phyloP scores from a whole-genome alignment of 2,797 vertebrate species.

The Anolis apletophallus region DNA sequence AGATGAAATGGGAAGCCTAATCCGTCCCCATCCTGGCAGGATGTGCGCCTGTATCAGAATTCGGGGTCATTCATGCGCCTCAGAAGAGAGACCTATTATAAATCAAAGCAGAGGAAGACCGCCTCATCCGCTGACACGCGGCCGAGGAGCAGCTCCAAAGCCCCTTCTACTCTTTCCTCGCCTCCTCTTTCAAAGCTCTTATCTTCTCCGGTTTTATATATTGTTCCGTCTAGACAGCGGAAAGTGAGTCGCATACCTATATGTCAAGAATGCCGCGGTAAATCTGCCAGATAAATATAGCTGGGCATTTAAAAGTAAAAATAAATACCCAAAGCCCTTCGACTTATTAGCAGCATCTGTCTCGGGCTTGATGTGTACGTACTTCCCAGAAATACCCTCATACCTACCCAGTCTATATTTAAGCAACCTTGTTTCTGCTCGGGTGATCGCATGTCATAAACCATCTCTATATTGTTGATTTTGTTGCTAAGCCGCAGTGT shows the following conservation, averaged over 20 bases:
- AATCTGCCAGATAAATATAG: conserved; percentile 78
- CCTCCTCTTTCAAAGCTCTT: conserved; percentile 54
- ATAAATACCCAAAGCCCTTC: conserved; percentile 77
- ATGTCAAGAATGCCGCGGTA: conserved; percentile 68
- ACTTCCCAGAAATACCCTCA: conserved; percentile 77
- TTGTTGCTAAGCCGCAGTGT: conserved; percentile 77
- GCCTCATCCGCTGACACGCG: conserved; percentile 30
- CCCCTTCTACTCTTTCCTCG: conserved; percentile 41
- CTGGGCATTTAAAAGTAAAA: conserved; percentile 75
- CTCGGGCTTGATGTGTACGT: conserved; percentile 73
- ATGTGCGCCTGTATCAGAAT: conserved; percentile 48
- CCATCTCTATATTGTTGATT: conserved; percentile 78
- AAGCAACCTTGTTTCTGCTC: conserved; percentile 76
- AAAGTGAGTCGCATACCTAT: conserved; percentile 73
- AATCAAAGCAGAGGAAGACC: conserved; percentile 35
- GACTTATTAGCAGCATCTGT: conserved; percentile 78
- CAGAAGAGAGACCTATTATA: conserved; percentile 46
- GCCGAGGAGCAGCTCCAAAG: conserved; percentile 45
- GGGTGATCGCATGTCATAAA: conserved; percentile 75
- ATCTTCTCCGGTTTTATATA: conserved; percentile 69
- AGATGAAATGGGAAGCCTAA: background rate
- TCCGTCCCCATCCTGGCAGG: conserved; percentile 38
- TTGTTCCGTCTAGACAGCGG: conserved; percentile 74
- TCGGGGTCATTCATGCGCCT: conserved; percentile 41
- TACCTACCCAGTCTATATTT: conserved; percentile 79